Evolutionary conservation across 2,888 invertebrate species (phyloP).

Genomic region (Drosophila testacea): DNA sequence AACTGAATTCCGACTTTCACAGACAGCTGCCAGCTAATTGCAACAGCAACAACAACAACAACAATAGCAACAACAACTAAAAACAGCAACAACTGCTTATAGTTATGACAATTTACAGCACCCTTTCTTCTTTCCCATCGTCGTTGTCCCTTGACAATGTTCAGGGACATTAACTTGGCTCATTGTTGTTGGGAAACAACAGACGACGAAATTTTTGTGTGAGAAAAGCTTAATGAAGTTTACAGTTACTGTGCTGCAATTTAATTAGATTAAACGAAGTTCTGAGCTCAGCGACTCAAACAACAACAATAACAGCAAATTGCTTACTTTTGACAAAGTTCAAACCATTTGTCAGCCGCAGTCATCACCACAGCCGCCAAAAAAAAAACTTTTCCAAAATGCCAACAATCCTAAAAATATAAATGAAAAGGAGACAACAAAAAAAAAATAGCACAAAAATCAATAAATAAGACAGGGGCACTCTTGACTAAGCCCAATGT

Average conservation of each 20-base stretch:
- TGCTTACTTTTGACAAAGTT: conserved; percentile 50
- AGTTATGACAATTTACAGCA: conserved; percentile 67
- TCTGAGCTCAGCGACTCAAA: conserved; percentile 29
- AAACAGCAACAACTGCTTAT: conserved; percentile 28
- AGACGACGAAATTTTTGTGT: conserved; percentile 34
- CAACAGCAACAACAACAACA: conserved; percentile 27
- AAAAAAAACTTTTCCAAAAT: conserved; percentile 41
- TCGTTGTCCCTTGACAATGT: conserved; percentile 31
- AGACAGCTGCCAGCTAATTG: conserved; percentile 59
- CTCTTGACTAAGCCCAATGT: conserved; percentile 35
- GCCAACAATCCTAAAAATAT: conserved; percentile 17
- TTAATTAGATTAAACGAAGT: conserved; percentile 68
- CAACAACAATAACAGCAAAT: conserved; percentile 24
- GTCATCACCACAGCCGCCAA: too few species aligned
- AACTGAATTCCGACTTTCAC: conserved; percentile 32
- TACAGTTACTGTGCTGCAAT: conserved; percentile 54
- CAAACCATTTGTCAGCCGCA: conserved; percentile 64
- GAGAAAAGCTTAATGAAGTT: conserved; percentile 60
- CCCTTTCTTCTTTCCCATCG: background rate
- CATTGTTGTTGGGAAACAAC: conserved; percentile 39
- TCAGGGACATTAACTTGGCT: conserved; percentile 67
- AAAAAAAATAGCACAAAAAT: conserved; percentile 49
- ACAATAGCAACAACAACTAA: conserved; percentile 24
- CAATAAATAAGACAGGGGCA: conserved; percentile 56
- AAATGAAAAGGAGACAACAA: conserved; percentile 26